Evolutionary conservation across 2,113 vertebrate species (phyloP), one percentile per base, ranked within the genome.

Genomic region (Limanda limanda): DNA sequence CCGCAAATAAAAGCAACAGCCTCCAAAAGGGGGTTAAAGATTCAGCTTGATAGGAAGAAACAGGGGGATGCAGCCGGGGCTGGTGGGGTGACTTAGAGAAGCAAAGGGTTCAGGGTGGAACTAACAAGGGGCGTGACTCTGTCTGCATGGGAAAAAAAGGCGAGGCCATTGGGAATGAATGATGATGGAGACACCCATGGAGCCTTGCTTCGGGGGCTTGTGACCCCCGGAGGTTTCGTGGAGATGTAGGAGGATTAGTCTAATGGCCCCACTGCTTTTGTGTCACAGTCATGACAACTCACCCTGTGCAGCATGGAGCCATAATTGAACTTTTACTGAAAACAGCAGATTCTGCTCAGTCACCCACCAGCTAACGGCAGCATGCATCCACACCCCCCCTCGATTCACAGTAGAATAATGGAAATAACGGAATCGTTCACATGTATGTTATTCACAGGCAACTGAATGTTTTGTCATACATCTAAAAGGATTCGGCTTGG

Each of bases 261-360:
- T 86, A 84, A 89, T 79, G 79, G 74, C n/a, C 58, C 57, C 31
- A 56, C 60, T 68, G 83, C 89, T 95, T 87, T 95, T 94, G 86
- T 94, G 88, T 81, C 75, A 73, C 40, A 85, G 66, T 88, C 86
- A 93, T 92, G 92, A 91, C 89, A 93, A 83, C 72, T 74, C 71
- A 84, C 83, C 89, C 76, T 81, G 84, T 86, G 70, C 75, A 92
- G 86, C 63, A 81, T 88, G 89, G 89, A 92, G 87, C 89, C 68
- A 79, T 79, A 91, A 96, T 94, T 91, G 94, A 95, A 88, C 78
- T 85, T 88, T 91, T 84, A 90, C 80, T 84, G 88, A 88, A 84
- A 85, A 74, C 84, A 76, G 40, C 63, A 78, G 58, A 80, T 68
- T 68, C 58, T 71, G 31, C 47, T 78, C 40, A 61, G 69, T 66